Conservation (phyloP, 2,113 vertebrate genomes). For the Leptocoma aspasia region DNA sequence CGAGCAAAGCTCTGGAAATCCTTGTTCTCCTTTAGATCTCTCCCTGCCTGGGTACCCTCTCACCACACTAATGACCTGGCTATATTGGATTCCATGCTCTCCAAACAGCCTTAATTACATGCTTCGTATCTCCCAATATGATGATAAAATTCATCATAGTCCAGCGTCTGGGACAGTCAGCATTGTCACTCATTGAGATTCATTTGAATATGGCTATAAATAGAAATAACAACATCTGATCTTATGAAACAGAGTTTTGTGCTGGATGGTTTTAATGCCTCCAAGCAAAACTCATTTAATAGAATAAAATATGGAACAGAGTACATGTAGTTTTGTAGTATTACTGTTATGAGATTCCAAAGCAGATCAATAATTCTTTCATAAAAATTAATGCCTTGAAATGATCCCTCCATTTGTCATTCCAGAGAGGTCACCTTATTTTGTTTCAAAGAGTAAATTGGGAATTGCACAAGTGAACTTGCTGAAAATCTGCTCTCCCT, state of each 20-base stretch:
- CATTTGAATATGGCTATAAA: conserved; percentile 40
- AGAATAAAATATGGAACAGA: not conserved
- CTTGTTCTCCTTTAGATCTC: not conserved
- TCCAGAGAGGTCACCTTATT: conserved; percentile 48
- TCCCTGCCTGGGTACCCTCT: not conserved
- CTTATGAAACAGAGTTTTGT: not conserved
- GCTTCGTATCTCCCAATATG: conserved; percentile 33
- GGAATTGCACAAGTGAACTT: not conserved
- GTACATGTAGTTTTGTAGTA: not conserved
- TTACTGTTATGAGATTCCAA: conserved; percentile 16
- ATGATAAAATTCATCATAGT: conserved; percentile 15
- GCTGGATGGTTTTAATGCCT: not conserved
- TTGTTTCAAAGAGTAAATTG: not conserved
- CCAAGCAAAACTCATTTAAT: conserved; percentile 28
- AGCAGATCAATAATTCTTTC: conserved; percentile 57
- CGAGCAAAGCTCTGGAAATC: not conserved
- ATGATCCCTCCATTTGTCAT: conserved; percentile 40
- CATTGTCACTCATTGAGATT: conserved; percentile 38
- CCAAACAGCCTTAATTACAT: conserved; percentile 51
- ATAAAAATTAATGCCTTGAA: conserved; percentile 44
- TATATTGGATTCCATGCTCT: conserved; percentile 22
- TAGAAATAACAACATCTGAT: conserved; percentile 48
- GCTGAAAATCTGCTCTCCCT: not conserved
- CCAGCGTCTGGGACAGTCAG: not conserved
- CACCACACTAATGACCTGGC: not conserved